Evolutionary conservation across 2,113 vertebrate species (phyloP), one percentile per base, ranked within the genome.

Genomic region (Dicrurus megarhynchus): DNA sequence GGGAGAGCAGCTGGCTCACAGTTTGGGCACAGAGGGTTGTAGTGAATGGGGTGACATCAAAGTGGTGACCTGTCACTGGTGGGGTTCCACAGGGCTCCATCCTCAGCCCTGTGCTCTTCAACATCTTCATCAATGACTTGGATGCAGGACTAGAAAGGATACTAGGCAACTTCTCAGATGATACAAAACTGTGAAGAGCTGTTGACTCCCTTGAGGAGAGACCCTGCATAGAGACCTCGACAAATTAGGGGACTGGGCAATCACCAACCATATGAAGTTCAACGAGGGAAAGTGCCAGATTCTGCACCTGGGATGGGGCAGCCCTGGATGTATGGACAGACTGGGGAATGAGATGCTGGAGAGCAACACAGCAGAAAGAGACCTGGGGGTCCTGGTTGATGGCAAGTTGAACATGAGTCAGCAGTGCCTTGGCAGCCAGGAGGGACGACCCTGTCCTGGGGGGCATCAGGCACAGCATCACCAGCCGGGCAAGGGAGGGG

Each of bases 371-470:
- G 11, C 7, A 2, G 57, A 39, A 64, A 47, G 57, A 7, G 11
- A 27, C 14, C 17, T 73, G 39, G 16, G 4, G 21, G 22, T 63
- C 7, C 33, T 46, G n/a, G 28, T 28, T 0, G 0, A 22, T 16
- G 15, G 11, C 18, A 64, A 28, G 9, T 2, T 39, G 18, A 47
- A 23, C 11, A 4, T 13, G 49, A 53, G 4, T 4, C 24, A 53
- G 59, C 18, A 74, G n/a, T 24, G n/a, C n/a, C 59, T 30, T 74
- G n/a, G 30, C n/a, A 56, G 23, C 50, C 70, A 41, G 35, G 35
- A 85, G 42, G 9, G 30, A 2, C 24, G 67, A 3, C 6, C 24
- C 0, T 75, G 50, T 13, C 30, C 60, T 57, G 59, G 15, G 26
- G 18, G 0, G 3, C 19, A 56, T 24, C n/a, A 56, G 60, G 16